phyloP scores from a whole-genome alignment of 2,888 invertebrate genomes.

The Plagodis dolabraria region DNA sequence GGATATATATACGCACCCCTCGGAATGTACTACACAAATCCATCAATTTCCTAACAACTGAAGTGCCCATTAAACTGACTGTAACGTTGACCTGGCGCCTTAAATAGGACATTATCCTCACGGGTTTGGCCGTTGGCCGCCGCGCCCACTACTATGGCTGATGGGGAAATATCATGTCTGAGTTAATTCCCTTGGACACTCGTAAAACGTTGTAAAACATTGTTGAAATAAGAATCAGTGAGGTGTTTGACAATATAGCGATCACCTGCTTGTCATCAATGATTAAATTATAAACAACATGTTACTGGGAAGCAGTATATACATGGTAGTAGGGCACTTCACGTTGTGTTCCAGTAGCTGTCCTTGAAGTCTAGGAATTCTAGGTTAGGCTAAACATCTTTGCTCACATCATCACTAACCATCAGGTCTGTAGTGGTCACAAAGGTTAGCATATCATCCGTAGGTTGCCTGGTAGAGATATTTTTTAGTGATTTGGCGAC shows the following conservation, averaged over 20 bases:
- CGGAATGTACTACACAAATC: conserved; percentile 22
- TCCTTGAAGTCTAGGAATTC: too few relatives aligned
- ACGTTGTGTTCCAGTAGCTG: too few relatives aligned
- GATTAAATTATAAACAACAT: too few relatives aligned
- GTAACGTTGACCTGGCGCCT: conserved; percentile 54
- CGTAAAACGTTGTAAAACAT: conserved; percentile 48
- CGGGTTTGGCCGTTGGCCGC: conserved; percentile 65
- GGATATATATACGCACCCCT: neutral
- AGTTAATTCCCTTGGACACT: conserved; percentile 49
- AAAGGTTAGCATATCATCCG: too few relatives aligned
- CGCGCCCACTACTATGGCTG: conserved; percentile 61
- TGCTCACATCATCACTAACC: too few relatives aligned
- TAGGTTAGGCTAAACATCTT: too few relatives aligned
- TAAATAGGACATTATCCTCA: conserved; percentile 51
- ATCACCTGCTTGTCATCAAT: too few relatives aligned
- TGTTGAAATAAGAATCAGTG: conserved; percentile 36
- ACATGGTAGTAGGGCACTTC: too few relatives aligned
- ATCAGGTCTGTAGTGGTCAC: too few relatives aligned
- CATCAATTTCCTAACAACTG: conserved; percentile 29
- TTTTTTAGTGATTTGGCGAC: too few relatives aligned
- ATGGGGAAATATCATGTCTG: conserved; percentile 63
- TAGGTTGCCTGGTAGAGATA: too few relatives aligned
- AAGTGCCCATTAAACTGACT: conserved; percentile 31
- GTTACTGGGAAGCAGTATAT: too few relatives aligned
- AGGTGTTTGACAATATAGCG: neutral